A percentile compares a stretch with the other conserved stretches of the same genome.
Evolutionary conservation across 2,888 invertebrate genomes (phyloP).

Genomic region (Synanthedon vespiformis): DNA sequence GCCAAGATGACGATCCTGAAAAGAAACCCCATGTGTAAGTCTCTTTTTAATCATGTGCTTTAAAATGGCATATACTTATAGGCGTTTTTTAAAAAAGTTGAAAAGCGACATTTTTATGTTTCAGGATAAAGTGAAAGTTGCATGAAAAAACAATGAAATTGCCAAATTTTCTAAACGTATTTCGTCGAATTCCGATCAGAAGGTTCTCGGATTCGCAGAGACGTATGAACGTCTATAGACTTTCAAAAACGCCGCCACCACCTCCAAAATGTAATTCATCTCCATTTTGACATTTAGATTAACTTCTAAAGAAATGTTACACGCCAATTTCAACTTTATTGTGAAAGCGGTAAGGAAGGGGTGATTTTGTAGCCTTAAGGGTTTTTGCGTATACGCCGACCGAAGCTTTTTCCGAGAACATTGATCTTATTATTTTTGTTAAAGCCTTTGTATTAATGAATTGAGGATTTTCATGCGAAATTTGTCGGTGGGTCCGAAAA

Average conservation of each 20-base stretch:
- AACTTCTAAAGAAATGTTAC: neutral
- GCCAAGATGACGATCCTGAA: too few species aligned
- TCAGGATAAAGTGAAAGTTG: too few species aligned
- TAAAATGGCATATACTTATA: too few species aligned
- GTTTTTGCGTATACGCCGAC: neutral
- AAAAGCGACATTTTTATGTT: too few species aligned
- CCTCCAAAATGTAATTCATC: conserved; percentile 2
- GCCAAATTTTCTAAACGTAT: too few species aligned
- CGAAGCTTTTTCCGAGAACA: neutral
- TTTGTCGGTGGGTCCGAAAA: neutral
- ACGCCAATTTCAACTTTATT: neutral
- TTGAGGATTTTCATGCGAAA: neutral
- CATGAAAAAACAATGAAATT: too few species aligned
- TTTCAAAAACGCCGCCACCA: neutral
- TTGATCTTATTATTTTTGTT: neutral
- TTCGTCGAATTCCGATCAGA: too few species aligned
- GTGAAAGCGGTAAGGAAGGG: neutral
- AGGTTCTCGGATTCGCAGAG: too few species aligned
- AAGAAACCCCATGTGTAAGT: too few species aligned
- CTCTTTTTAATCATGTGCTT: too few species aligned
- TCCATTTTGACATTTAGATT: conserved; percentile 3
- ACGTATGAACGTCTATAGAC: neutral
- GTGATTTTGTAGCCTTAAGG: neutral
- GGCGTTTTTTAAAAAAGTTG: too few species aligned
- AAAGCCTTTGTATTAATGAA: neutral